Percentiles rank a stretch among this genome's conserved stretches.
Evolutionary conservation across 2,113 vertebrate species (phyloP).

Genomic region (Heliornis fulica): DNA sequence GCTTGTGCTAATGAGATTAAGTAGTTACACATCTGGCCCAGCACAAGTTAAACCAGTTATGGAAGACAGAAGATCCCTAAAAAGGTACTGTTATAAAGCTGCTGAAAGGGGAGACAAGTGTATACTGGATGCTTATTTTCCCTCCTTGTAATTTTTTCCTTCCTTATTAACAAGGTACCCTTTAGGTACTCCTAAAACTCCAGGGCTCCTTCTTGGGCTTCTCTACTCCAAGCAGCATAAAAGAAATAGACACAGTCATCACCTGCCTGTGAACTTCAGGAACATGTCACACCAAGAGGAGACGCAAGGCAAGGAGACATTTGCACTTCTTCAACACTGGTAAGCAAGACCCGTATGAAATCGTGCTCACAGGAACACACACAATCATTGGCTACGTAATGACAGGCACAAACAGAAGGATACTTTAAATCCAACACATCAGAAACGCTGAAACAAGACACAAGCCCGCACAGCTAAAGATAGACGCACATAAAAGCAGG

Average conservation of each 20-base stretch:
- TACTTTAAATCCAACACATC: neutral
- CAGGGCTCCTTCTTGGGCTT: neutral
- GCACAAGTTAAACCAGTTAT: neutral
- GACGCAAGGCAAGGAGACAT: neutral
- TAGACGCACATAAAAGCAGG: neutral
- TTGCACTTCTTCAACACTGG: neutral
- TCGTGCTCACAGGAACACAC: neutral
- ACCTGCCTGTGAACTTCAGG: neutral
- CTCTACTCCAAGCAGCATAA: neutral
- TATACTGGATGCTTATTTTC: neutral
- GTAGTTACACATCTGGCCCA: neutral
- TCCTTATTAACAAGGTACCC: neutral
- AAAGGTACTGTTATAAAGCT: neutral
- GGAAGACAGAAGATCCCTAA: neutral
- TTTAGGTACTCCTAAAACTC: neutral
- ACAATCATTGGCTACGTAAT: neutral
- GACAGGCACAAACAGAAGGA: neutral
- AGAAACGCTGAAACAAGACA: neutral
- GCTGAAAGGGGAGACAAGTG: neutral
- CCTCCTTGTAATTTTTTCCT: neutral
- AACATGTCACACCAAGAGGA: neutral
- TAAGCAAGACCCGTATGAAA: neutral
- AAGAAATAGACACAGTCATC: neutral
- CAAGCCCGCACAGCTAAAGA: neutral
- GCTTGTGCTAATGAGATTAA: neutral